Conservation (phyloP, 2,113 vertebrate genomes). For the Micromys minutus region DNA sequence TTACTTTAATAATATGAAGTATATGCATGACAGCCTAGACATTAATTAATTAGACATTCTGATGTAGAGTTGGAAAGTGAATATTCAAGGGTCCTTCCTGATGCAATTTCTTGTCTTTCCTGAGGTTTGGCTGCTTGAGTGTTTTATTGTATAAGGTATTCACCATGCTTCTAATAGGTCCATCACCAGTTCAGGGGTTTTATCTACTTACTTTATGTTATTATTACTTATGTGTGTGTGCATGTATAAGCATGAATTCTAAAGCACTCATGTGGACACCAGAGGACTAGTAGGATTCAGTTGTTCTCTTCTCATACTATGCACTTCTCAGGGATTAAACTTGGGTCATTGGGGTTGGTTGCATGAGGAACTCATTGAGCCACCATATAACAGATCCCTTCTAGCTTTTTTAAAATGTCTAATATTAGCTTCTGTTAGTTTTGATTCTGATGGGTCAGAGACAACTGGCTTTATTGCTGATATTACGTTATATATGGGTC, state of each 20-base stretch:
- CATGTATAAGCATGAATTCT: not conserved
- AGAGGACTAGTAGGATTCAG: not conserved
- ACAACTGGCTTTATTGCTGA: not conserved
- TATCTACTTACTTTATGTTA: not conserved
- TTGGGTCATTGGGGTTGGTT: not conserved
- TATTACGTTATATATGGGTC: not conserved
- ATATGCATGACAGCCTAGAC: not conserved
- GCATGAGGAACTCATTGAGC: not conserved
- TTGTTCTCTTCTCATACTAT: not conserved
- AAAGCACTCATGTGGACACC: no score
- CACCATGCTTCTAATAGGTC: not conserved
- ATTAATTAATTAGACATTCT: not conserved
- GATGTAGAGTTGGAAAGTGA: not conserved
- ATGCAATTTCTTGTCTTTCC: not conserved
- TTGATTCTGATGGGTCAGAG: not conserved
- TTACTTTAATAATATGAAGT: not conserved
- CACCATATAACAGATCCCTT: not conserved
- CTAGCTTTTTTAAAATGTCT: not conserved
- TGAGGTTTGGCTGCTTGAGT: not conserved
- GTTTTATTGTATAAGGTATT: not conserved
- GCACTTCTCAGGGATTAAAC: not conserved
- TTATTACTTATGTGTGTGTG: not conserved
- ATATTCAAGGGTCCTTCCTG: not conserved
- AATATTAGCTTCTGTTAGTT: not conserved
- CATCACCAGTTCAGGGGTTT: rapidly evolving